Evolutionary conservation across 2,888 invertebrate genomes (phyloP), one percentile per base, ranked within the genome.

Genomic region (Volucella bombylans): DNA sequence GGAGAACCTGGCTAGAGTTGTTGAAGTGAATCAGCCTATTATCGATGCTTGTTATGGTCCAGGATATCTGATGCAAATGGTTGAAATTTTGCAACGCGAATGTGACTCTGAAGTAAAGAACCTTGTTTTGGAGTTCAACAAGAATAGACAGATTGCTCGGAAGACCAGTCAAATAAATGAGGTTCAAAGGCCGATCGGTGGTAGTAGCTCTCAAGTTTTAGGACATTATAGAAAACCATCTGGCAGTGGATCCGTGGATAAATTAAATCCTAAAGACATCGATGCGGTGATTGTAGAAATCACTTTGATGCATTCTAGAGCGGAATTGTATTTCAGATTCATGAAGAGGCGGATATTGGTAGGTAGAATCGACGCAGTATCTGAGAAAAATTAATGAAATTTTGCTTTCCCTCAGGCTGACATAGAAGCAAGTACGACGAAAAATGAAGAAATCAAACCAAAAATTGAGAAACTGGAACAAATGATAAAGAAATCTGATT

Each of bases 291-390:
- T 99, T 78, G 95, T 96, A 0, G 99, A 99, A 92, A 94, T 99
- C 78, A 97, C 98, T 0, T 93, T 98, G 61, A 95, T 98, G 92
- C 98, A 98, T 92, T 95, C 97, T 0, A 93, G 98, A 87, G 94
- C 96, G n/a, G 96, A 97, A 89, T 93, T 99, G 23, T 99, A 99
- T 91, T 95, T 97, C 88, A 93, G 96, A 87, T 99, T 99, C 92
- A 93, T 99, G 82, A 93, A 94, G 67, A 93, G 97, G 79, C 94
- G 97, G 89, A 93, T 96, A 18, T 93, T 93, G 90, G 96, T 96
- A 90, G 92, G 92, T 90, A 57, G 39, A 61, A 14, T 15, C 4
- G 11, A 31, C 14, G 4, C 9, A 23, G 23, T 14, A n/a, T 55
- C 31, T 50, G 1, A n/a, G 8, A 11, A 8, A 3, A 18, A 8